A percentile compares a stretch with the other conserved stretches of the same genome.
phyloP scores from a whole-genome alignment of 2,797 vertebrate species.

The Selene dorsalis region DNA sequence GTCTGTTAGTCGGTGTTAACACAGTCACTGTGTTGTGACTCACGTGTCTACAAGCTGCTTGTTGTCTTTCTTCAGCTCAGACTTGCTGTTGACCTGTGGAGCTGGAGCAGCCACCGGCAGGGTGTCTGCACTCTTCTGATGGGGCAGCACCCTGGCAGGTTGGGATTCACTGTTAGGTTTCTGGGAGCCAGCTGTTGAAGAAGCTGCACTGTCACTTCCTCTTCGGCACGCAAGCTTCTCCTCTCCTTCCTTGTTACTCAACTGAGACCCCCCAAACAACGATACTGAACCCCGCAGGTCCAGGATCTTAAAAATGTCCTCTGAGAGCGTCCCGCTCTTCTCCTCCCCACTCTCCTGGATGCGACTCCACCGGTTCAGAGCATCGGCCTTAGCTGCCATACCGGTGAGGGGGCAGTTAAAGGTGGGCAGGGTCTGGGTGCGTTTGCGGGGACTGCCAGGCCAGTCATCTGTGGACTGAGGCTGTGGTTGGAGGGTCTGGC shows the following conservation, averaged over 20 bases:
- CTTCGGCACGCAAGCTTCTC: constrained; percentile 24
- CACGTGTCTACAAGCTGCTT: constrained; percentile 86
- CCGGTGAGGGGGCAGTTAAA: constrained; percentile 80
- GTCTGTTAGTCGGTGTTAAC: background rate
- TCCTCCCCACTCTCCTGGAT: constrained; percentile 77
- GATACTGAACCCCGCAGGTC: constrained; percentile 81
- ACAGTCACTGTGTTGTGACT: background rate
- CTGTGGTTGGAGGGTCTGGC: background rate
- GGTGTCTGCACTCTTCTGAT: constrained; percentile 35
- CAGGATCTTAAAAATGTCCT: constrained; percentile 89
- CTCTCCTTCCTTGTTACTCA: constrained; percentile 46
- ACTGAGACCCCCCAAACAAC: constrained; percentile 44
- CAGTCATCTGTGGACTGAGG: constrained; percentile 64
- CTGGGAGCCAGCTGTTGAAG: constrained; percentile 35
- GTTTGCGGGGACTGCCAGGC: constrained; percentile 86
- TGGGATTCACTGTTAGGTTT: constrained; percentile 35
- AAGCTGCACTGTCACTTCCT: constrained; percentile 62
- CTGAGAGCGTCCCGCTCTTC: constrained; percentile 87
- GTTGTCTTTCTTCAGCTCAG: constrained; percentile 48
- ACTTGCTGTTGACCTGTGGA: constrained; percentile 50
- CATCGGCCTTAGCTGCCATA: constrained; percentile 63
- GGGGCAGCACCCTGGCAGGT: background rate
- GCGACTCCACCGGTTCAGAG: constrained; percentile 78
- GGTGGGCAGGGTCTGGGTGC: constrained; percentile 94
- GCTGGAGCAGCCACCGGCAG: constrained; percentile 4